Percentiles rank a stretch among this genome's conserved stretches.
These are phyloP conservation scores for Dolomedes plantarius DNA, from an alignment of 2,888 invertebrate species.

Conservation along the genomic window DNA sequence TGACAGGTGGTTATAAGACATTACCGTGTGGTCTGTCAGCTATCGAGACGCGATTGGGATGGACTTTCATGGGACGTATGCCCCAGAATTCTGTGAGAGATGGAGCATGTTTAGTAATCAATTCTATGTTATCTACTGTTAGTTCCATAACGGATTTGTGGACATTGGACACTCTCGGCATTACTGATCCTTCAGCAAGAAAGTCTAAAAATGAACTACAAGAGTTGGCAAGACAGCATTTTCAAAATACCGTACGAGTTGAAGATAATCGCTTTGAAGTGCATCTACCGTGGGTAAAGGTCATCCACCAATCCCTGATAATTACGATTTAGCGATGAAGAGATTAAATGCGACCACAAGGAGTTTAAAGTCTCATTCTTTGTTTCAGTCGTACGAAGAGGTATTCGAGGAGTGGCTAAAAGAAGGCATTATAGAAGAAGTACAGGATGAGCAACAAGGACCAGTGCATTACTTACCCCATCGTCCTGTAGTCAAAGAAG, in stretches of 20 bases:
- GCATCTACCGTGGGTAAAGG: neutral
- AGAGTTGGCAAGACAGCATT: neutral
- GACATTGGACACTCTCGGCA: neutral
- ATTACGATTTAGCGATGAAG: neutral
- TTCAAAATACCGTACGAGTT: neutral
- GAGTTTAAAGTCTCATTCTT: neutral
- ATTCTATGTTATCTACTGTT: no score
- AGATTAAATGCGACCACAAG: neutral
- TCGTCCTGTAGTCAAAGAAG: neutral
- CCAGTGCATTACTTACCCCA: neutral
- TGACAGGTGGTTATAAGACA: neutral
- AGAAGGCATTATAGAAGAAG: neutral
- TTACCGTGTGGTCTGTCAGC: neutral
- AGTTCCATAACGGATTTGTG: neutral
- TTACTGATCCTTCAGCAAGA: neutral
- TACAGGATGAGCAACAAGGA: neutral
- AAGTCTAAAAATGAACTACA: neutral
- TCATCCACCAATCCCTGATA: neutral
- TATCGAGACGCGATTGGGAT: slow-evolving; percentile 1
- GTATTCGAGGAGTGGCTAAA: neutral
- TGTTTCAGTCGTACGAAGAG: neutral
- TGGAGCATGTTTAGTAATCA: neutral
- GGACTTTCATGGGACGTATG: slow-evolving; percentile 6
- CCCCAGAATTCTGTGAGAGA: neutral
- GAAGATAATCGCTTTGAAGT: neutral